phyloP scores from a whole-genome alignment of 2,797 vertebrate species.

The Prionace glauca region DNA sequence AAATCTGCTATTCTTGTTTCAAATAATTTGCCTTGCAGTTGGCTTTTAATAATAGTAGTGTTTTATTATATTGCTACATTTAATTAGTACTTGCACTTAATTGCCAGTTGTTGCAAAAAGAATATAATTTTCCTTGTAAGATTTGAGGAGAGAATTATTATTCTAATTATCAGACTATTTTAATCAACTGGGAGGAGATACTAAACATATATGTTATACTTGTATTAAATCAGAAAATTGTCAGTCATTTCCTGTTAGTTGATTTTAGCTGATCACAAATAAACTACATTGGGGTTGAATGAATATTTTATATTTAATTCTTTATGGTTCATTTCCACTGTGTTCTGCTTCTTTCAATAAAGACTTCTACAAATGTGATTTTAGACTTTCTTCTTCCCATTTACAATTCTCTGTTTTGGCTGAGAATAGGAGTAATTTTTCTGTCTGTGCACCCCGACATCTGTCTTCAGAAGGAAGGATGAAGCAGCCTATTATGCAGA shows the following conservation, averaged over 20 bases:
- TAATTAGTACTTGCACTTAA: constrained; percentile 17
- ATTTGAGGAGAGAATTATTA: background rate
- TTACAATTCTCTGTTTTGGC: background rate
- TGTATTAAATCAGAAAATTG: background rate
- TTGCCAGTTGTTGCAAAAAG: background rate
- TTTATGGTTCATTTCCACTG: background rate
- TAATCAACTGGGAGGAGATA: constrained; percentile 17
- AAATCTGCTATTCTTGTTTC: constrained; percentile 1
- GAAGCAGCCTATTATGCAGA: background rate
- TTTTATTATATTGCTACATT: constrained; percentile 18
- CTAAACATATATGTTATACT: background rate
- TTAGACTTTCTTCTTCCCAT: background rate
- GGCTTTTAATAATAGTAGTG: background rate
- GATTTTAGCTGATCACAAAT: background rate
- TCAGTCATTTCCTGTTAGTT: background rate
- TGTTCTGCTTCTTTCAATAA: background rate
- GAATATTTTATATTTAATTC: background rate
- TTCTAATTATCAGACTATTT: constrained; percentile 10
- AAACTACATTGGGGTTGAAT: background rate
- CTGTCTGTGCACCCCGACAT: background rate
- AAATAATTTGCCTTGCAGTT: constrained; percentile 17
- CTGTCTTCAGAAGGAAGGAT: background rate
- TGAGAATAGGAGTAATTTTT: background rate
- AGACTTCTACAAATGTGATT: background rate
- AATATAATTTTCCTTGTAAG: background rate